phyloP scores from a whole-genome alignment of 2,797 vertebrate species.

The Falco novaeseelandiae region DNA sequence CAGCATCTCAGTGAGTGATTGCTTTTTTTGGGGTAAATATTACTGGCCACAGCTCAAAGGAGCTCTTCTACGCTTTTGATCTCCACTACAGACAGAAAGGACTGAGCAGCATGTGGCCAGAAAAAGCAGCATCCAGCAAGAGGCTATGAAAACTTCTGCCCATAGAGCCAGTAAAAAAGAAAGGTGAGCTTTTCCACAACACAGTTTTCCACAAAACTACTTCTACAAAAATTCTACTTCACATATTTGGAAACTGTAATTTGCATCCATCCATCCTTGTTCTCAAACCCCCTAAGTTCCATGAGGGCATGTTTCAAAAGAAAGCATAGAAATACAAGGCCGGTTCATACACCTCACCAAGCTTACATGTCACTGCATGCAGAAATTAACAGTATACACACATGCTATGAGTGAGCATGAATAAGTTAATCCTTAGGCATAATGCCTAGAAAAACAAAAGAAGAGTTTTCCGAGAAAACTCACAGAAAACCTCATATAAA shows the following conservation, averaged over 20 bases:
- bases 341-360: neutral
- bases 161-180: neutral
- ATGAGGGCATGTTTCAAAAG: neutral
- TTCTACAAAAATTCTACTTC: neutral
- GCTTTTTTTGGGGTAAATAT: neutral
- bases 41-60: slow-evolving; percentile 39
- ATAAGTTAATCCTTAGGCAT: neutral
- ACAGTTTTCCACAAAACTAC: neutral
- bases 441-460: neutral
- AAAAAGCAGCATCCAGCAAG: slow-evolving; percentile 12
- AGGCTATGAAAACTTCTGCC: slow-evolving; percentile 24
- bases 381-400: neutral
- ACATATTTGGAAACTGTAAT: neutral
- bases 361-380: neutral
- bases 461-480: neutral
- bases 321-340: neutral
- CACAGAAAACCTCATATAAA: neutral
- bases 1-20: neutral
- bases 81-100: neutral
- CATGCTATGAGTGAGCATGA: neutral
- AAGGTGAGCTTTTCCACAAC: neutral
- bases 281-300: neutral
- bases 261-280: neutral
- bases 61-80: slow-evolving; percentile 37
- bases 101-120: slow-evolving; percentile 26